Evolutionary conservation across 2,888 invertebrate species (phyloP), one percentile per base, ranked within the genome.

Genomic region (Hyposoter dolosus): DNA sequence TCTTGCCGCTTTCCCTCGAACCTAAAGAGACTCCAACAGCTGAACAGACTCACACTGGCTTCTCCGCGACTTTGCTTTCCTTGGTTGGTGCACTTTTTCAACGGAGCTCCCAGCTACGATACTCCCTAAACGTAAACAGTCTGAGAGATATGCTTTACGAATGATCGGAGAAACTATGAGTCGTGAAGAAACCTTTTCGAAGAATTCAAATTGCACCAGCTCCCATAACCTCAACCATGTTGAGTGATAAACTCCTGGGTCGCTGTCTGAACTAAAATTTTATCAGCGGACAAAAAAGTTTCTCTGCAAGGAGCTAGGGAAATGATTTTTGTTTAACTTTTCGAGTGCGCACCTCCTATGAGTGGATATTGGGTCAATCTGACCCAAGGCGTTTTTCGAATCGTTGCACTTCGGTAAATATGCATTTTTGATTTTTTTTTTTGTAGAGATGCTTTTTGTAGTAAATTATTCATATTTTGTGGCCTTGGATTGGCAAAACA

Each of bases 41-140:
- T 88, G 87, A 87, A 86, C 83, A 81, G 84, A 87, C 85, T 88
- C 76, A 69, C 53, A 66, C 66, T 74, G 28, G 65, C 65, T 66
- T 32, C 40, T 47, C 40, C 23, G 40, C 65, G 66, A 53, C 19
- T 65, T 78, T 40, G 43, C 75, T 81, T 81, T 47, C 43, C 75
- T 56, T 56, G 19, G 19, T 40, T 65, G 43, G 56, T 75, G 66
- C 63, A 45, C 68, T 74, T 65, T 75, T 74, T 75, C 68, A 75
- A 28, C 53, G 15, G 45, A 19, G 35, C 35, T 45, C 4, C 50
- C 32, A 56, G n/a, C 32, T 60, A 53, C 45, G 56, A 56, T 45
- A 56, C 19, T n/a, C 19, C 19, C 19, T 23, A 79, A 79, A 79
- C 47, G 71, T 40, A 40, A 60, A 69, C 45, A 45, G 17, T 6